A percentile compares a stretch with the other conserved stretches of the same genome.
Evolutionary conservation across 2,888 invertebrate species (phyloP).

Genomic region (Neoascia interrupta): DNA sequence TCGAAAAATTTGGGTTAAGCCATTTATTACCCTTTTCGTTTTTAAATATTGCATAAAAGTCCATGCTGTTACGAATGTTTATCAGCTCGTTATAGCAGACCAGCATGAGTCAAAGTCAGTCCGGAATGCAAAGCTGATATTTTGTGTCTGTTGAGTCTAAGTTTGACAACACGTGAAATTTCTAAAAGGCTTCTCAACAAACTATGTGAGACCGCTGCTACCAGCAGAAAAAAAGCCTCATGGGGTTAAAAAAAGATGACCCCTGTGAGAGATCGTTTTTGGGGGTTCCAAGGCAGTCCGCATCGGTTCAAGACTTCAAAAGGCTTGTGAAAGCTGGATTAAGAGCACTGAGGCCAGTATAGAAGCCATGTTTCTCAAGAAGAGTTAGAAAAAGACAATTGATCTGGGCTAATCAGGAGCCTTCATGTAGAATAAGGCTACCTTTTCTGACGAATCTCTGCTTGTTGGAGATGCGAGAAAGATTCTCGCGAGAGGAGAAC

Average conservation of each 20-base stretch:
- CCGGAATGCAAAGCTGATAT: neutral
- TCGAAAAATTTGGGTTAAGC: too few relatives aligned
- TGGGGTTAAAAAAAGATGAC: neutral
- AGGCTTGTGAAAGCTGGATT: neutral
- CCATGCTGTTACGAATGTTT: too few relatives aligned
- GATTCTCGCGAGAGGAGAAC: neutral
- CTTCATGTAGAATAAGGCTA: too few relatives aligned
- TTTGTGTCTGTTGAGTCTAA: too few relatives aligned
- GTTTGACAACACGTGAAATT: neutral
- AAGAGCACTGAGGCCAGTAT: neutral
- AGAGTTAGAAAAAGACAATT: neutral
- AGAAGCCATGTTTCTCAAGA: neutral
- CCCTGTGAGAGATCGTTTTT: neutral
- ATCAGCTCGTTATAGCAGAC: too few relatives aligned
- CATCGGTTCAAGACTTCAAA: neutral
- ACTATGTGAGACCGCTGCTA: neutral
- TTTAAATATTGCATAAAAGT: too few relatives aligned
- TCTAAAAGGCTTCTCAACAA: neutral
- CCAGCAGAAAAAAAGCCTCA: neutral
- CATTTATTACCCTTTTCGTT: too few relatives aligned
- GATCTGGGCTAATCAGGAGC: neutral
- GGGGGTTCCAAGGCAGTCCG: too few relatives aligned
- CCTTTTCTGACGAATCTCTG: neutral
- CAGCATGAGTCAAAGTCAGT: neutral
- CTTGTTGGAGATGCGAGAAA: neutral